Conservation (phyloP, 2,113 vertebrate genomes). For the Telmatochromis brachygnathus region DNA sequence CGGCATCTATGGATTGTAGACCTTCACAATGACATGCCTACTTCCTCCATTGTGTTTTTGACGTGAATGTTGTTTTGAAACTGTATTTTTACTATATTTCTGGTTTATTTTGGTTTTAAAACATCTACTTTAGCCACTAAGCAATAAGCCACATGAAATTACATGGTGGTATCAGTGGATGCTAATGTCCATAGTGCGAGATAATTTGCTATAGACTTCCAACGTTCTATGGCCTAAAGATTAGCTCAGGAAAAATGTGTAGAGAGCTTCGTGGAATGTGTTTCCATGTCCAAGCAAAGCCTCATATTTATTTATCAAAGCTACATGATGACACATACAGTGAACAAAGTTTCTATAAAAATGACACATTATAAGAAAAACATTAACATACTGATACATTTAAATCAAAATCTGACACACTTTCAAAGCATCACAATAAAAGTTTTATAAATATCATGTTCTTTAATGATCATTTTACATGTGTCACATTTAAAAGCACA, state of each 20-base stretch:
- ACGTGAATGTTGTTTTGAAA: neutral
- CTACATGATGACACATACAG: neutral
- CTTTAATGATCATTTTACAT: rapidly evolving
- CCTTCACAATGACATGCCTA: neutral
- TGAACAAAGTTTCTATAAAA: neutral
- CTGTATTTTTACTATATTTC: neutral
- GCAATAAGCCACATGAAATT: neutral
- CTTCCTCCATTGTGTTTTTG: neutral
- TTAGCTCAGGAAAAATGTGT: neutral
- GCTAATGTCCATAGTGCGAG: neutral
- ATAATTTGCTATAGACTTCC: rapidly evolving
- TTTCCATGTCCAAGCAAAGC: neutral
- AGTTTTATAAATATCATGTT: neutral
- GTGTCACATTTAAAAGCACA: neutral
- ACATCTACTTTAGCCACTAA: neutral
- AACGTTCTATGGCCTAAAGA: neutral
- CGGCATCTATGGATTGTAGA: neutral
- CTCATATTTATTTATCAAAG: neutral
- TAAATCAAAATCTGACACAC: neutral
- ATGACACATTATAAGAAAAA: neutral
- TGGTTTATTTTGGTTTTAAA: neutral
- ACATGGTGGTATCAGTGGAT: neutral
- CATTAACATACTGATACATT: neutral
- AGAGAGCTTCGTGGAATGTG: neutral
- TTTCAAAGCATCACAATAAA: neutral